Base-by-base conservation (phyloP, 2,888 invertebrate species). In the Ochropleura plecta region DNA sequence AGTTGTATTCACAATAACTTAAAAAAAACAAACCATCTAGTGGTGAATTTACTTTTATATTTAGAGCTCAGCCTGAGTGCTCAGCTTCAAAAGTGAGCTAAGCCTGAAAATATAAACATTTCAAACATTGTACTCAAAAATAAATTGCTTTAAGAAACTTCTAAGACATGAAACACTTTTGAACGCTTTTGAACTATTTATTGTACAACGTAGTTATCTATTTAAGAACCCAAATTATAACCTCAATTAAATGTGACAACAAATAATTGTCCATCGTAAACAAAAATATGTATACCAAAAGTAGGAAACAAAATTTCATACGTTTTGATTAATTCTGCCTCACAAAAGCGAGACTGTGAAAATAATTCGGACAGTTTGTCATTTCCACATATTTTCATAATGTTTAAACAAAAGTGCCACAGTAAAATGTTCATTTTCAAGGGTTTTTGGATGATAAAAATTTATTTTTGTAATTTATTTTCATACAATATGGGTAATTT, bases 361-460 rank as follows among this genome's bases (percentile, higher is more conserved):
- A 77, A 67, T 67, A 78, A 82, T 64, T 71, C 48, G 16, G 48
- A 53, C 63, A 67, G 63, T 76, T 72, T 67, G 49, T 72, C 72
- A 81, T 69, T 62, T 66, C 40, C n/a, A 72, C 62, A 62, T 60
- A 73, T 79, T 81, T 76, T 67, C 59, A 68, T 48, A 71, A 57
- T 59, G n/a, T 68, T 73, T 63, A 16, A 14, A 70, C 55, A 78
- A 64, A 67, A 48, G 53, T 68, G 55, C 63, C 63, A 55, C 55
- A 14, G 20, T 42, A 48, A 42, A 48, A 70, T 42, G 55, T 78
- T 30, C 0, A 53, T 9, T 65, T 70, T 76, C 48, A 62, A 60
- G 55, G 42, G 20, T 71, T 81, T 44, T 16, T 44, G n/a, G 9
- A 44, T 63, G 44, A 30, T 48, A 6, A 42, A 44, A 44, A 60